phyloP scores from a whole-genome alignment of 2,888 invertebrate species.

The Aradus depressus region DNA sequence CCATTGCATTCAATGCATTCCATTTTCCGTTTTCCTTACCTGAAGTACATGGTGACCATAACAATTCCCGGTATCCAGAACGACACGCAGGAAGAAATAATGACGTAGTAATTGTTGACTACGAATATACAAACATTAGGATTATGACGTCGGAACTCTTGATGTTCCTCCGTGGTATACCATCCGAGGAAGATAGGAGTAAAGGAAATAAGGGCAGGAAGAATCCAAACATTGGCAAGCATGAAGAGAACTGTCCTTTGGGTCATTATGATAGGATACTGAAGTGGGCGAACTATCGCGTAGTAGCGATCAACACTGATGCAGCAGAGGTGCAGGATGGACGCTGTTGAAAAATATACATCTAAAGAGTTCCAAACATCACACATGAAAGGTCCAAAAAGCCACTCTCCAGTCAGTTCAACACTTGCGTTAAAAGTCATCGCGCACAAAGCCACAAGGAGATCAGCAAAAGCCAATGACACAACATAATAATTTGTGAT shows the following conservation, averaged over 20 bases:
- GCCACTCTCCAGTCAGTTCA: conserved; percentile 75
- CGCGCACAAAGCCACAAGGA: conserved; percentile 81
- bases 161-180: conserved; percentile 55
- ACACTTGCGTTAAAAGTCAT: conserved; percentile 88
- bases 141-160: conserved; percentile 45
- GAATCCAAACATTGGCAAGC: conserved; percentile 46
- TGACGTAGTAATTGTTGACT: conserved; percentile 75
- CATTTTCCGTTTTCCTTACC: no score
- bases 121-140: conserved; percentile 71
- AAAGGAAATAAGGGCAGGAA: conserved; percentile 50
- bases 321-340: conserved; percentile 85
- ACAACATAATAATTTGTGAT: conserved; percentile 95
- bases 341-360: conserved; percentile 85
- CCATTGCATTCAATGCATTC: no score
- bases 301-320: conserved; percentile 88
- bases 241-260: conserved; percentile 53
- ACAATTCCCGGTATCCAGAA: conserved; percentile 89
- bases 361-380: conserved; percentile 91
- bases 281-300: conserved; percentile 81
- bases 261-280: conserved; percentile 87
- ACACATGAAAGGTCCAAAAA: conserved; percentile 82
- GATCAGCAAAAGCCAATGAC: conserved; percentile 85
- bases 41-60: conserved; percentile 78
- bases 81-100: conserved; percentile 79
- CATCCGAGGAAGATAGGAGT: conserved; percentile 53